Evolutionary conservation across 2,888 invertebrate genomes (phyloP), one percentile per base, ranked within the genome.

Genomic region (Drosophila cracens): DNA sequence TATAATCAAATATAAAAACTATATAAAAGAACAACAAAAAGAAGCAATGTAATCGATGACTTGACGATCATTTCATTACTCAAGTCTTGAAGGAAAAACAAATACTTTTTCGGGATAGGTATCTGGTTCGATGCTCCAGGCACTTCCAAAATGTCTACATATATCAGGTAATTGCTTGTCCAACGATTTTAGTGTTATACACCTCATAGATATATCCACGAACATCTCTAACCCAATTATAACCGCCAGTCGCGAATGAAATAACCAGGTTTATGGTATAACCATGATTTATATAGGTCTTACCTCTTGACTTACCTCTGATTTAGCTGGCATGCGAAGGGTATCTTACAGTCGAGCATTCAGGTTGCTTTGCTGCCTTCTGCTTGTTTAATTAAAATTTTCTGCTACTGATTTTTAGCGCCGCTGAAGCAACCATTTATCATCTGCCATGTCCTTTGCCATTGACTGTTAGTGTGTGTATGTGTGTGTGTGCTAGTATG

Each of bases 391-490:
- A 80, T 82, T 85, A 82, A 79, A 80, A 77, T 80, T 84, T 62
- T 60, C 82, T 79, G 82, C 82, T 82, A 82, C 84, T 82, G 82
- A 84, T 84, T 82, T 84, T 87, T 72, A 87, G 76, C 85, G 76
- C 70, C 83, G 49, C 38, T 43, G 61, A 59, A 60, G 49, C 69
- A 65, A 61, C 76, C 89, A 89, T 86, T 88, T 83, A 88, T 86
- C 87, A 86, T 80, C 60, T 60, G 59, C 66, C 56, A 63, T 63
- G 57, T 77, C 72, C 67, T 67, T 38, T 67, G 62, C 52, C 75
- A 62, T 43, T 48, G 60, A 68, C 63, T 58, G 16, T 53, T 21
- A 43, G 33, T 46, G 34, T 65, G 46, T 10, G 8, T 38, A 16
- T 27, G 33, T 25, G 21, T 64, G 40, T 60, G 38, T 21, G 21